These are phyloP conservation scores for Athene noctua DNA, from an alignment of 2,113 vertebrate species.

Conservation along the genomic window DNA sequence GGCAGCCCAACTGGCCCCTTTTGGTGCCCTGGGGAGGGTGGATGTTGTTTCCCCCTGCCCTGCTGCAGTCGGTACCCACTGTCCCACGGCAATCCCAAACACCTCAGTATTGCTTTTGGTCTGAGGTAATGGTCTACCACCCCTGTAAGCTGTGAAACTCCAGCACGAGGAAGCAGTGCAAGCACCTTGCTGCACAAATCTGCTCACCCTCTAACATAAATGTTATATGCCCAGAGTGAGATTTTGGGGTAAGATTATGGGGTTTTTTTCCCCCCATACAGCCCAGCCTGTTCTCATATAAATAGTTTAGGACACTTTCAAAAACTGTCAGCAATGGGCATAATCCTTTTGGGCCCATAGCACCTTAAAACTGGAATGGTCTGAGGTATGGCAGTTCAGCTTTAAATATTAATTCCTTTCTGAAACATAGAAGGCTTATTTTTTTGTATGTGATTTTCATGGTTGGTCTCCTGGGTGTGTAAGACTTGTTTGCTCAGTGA, in stretches of 20 bases:
- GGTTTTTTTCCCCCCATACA: accelerated
- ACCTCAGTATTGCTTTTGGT: background rate
- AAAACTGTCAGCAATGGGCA: background rate
- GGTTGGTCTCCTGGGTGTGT: background rate
- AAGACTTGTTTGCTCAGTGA: background rate
- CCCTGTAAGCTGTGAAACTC: background rate
- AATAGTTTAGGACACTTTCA: background rate
- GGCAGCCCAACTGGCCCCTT: background rate
- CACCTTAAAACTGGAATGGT: background rate
- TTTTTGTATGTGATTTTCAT: background rate
- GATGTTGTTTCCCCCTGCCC: background rate
- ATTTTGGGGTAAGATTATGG: background rate
- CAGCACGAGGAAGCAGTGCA: background rate
- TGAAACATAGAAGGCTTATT: background rate
- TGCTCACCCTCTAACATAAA: background rate
- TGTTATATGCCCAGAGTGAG: background rate
- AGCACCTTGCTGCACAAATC: background rate
- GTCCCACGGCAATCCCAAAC: background rate
- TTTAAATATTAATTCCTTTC: background rate
- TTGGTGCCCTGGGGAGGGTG: accelerated
- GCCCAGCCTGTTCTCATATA: background rate
- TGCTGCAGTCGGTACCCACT: accelerated
- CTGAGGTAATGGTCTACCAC: background rate
- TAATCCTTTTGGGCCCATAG: background rate
- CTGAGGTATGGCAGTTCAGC: background rate